phyloP scores from a whole-genome alignment of 1,140 invertebrate species.

The Berghia stephanieae region DNA sequence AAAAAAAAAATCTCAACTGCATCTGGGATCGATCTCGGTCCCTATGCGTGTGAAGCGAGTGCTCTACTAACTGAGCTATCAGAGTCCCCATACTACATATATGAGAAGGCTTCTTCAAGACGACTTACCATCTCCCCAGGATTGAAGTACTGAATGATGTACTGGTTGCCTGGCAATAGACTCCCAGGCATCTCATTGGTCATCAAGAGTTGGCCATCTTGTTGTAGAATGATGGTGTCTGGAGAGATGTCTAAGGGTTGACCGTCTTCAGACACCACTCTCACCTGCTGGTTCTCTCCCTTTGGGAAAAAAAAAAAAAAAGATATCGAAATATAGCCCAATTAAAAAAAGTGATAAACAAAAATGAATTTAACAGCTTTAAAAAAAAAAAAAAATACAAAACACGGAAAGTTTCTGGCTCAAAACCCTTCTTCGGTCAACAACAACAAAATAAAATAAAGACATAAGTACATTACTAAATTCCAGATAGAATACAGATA shows the following conservation, averaged over 20 bases:
- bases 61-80: neutral
- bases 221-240: constrained; percentile 60
- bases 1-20: neutral
- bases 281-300: constrained; percentile 46
- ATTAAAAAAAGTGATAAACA: neutral
- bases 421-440: neutral
- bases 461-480: neutral
- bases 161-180: constrained; percentile 45
- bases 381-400: neutral
- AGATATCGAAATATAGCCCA: neutral
- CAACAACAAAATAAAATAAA: constrained; percentile 3
- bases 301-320: neutral
- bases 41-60: no score
- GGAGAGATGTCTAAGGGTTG: constrained; percentile 55
- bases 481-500: neutral
- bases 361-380: neutral
- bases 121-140: constrained; percentile 32
- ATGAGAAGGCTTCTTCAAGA: neutral
- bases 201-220: constrained; percentile 55
- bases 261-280: constrained; percentile 54
- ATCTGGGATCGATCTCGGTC: no score
- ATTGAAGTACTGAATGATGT: constrained; percentile 55
- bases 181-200: constrained; percentile 43
- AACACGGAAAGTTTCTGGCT: neutral
- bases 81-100: neutral